Percentiles rank a stretch among this genome's conserved stretches.
Evolutionary conservation across 1,140 invertebrate species (phyloP).

Genomic region (Phymastichus coffea): DNA sequence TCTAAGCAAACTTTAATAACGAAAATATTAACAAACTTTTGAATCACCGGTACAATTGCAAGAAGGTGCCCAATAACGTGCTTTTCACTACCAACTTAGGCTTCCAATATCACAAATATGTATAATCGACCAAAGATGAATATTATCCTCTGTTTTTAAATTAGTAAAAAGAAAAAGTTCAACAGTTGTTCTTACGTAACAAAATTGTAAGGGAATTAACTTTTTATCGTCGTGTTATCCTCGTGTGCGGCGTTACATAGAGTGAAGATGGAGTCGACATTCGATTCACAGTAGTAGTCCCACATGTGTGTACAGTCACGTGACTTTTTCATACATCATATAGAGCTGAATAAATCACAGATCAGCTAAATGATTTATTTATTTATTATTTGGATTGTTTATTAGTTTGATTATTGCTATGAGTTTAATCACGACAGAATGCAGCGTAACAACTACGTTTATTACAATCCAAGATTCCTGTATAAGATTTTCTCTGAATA

Average conservation of each 20-base stretch:
- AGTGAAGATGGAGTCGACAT: no score
- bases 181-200: slow-evolving; percentile 25
- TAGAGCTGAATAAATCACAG: no score
- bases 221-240: background rate
- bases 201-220: slow-evolving; percentile 8
- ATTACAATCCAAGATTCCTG: no score
- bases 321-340: no score
- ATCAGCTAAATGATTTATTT: no score
- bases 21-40: background rate
- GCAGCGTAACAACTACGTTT: no score
- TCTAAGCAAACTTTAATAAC: background rate
- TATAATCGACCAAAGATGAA: background rate
- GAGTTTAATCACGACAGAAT: no score
- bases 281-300: no score
- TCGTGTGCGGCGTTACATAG: background rate
- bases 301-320: no score
- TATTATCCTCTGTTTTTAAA: background rate
- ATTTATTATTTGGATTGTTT: background rate
- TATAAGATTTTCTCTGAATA: no score
- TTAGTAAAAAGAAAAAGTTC: background rate
- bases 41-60: slow-evolving; percentile 4
- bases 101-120: background rate
- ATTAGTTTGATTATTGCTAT: background rate
- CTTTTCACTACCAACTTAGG: background rate
- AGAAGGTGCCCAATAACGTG: background rate